Evolutionary conservation across 2,797 vertebrate genomes (phyloP).

Genomic region (Schizopygopsis pylzovi): DNA sequence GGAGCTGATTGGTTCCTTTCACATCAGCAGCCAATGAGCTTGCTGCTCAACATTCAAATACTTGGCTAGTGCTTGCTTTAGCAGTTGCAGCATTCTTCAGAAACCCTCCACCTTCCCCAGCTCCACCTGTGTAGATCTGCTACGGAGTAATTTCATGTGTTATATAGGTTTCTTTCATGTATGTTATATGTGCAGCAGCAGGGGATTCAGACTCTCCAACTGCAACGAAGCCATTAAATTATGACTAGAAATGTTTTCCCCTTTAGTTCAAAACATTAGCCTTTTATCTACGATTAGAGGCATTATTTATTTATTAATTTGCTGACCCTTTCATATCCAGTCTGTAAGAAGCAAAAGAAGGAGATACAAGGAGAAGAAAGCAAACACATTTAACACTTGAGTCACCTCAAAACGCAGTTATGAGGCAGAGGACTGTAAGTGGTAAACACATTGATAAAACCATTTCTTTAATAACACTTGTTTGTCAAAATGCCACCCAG

Average conservation of each 20-base stretch:
- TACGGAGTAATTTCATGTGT: not conserved
- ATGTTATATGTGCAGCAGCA: not conserved
- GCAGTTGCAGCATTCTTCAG: too few species aligned
- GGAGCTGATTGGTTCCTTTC: too few species aligned
- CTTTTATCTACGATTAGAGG: not conserved
- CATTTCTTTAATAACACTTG: conserved; percentile 79
- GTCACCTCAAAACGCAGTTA: conserved; percentile 28
- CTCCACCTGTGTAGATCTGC: too few species aligned
- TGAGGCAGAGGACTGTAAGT: conserved; percentile 43
- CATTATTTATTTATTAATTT: not conserved
- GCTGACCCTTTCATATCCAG: conserved; percentile 8
- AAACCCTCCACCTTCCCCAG: too few species aligned
- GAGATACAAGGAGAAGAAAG: not conserved
- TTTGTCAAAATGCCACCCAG: conserved; percentile 80
- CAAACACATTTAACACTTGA: conserved; percentile 39
- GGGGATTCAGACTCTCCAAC: not conserved
- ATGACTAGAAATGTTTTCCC: not conserved
- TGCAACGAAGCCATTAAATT: not conserved
- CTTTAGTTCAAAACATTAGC: not conserved
- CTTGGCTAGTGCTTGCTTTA: too few species aligned
- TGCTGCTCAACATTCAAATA: too few species aligned
- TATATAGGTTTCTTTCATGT: not conserved
- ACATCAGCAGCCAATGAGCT: too few species aligned
- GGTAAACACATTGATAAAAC: conserved; percentile 80
- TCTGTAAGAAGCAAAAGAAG: not conserved